Evolutionary conservation across 1,140 invertebrate species (phyloP).

Genomic region (Brachionus calyciflorus): DNA sequence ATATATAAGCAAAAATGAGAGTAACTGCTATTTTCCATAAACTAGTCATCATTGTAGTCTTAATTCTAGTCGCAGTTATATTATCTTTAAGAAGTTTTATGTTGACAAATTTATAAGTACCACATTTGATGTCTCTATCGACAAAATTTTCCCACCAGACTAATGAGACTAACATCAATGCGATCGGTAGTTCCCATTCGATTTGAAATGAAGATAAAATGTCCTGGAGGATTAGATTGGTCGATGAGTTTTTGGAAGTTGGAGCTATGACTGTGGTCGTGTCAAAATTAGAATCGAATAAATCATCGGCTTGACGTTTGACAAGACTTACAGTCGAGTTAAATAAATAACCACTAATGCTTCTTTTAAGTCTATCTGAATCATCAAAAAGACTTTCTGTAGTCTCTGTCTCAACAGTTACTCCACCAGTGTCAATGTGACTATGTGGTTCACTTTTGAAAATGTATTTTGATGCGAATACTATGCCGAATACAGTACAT

Average conservation of each 20-base stretch:
- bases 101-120: conserved; percentile 49
- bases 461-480: conserved; percentile 45
- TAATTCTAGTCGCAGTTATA: conserved; percentile 47
- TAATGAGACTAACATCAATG: conserved; percentile 78
- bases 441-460: background rate
- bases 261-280: background rate
- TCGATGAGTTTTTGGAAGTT: background rate
- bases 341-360: background rate
- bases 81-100: conserved; percentile 47
- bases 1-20: conserved; percentile 51
- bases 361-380: background rate
- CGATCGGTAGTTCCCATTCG: conserved; percentile 71
- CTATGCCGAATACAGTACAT: conserved; percentile 42
- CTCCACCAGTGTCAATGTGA: background rate
- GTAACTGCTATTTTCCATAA: conserved; percentile 53
- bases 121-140: conserved; percentile 62
- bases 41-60: conserved; percentile 52
- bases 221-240: conserved; percentile 21
- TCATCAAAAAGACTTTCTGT: background rate
- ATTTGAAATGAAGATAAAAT: conserved; percentile 40
- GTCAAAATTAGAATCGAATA: conserved; percentile 3
- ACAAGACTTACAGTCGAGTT: background rate
- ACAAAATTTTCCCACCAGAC: conserved; percentile 98
- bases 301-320: conserved; percentile 3
- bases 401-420: background rate